phyloP scores from a whole-genome alignment of 2,113 vertebrate species.

The Ageneiosus marmoratus region DNA sequence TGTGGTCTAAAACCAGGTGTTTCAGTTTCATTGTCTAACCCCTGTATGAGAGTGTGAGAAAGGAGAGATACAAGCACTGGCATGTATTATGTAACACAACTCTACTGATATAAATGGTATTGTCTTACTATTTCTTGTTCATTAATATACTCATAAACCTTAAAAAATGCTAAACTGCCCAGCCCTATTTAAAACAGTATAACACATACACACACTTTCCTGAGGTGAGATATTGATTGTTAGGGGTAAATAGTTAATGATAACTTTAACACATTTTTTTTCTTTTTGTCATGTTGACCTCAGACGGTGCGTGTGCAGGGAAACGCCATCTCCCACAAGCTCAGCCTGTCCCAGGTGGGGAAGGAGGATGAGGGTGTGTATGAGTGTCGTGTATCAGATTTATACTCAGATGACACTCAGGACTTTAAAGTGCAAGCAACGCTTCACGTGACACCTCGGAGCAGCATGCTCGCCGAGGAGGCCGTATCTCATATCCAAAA shows the following conservation, averaged over 20 bases:
- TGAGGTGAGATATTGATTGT: not conserved
- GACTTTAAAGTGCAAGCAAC: slow-evolving; percentile 85
- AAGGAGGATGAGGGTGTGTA: slow-evolving; percentile 89
- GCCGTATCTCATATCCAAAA: slow-evolving; percentile 91
- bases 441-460: slow-evolving; percentile 78
- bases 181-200: not conserved
- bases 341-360: slow-evolving; percentile 86
- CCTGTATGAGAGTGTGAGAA: too few relatives aligned
- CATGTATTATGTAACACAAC: too few relatives aligned
- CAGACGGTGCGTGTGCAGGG: slow-evolving; percentile 93
- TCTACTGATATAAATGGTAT: too few relatives aligned
- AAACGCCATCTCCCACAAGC: slow-evolving; percentile 91
- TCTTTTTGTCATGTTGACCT: not conserved
- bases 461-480: slow-evolving; percentile 87
- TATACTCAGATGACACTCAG: slow-evolving; percentile 86
- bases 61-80: too few relatives aligned
- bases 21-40: too few relatives aligned
- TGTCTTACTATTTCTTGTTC: too few relatives aligned
- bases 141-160: too few relatives aligned
- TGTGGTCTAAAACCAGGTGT: too few relatives aligned
- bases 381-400: slow-evolving; percentile 90
- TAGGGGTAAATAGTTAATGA: not conserved
- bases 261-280: not conserved
- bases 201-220: not conserved
- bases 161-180: too few relatives aligned